A percentile compares a stretch with the other conserved stretches of the same genome.
Evolutionary conservation across 2,113 vertebrate species (phyloP).

Genomic region (Lampris megalopsis): DNA sequence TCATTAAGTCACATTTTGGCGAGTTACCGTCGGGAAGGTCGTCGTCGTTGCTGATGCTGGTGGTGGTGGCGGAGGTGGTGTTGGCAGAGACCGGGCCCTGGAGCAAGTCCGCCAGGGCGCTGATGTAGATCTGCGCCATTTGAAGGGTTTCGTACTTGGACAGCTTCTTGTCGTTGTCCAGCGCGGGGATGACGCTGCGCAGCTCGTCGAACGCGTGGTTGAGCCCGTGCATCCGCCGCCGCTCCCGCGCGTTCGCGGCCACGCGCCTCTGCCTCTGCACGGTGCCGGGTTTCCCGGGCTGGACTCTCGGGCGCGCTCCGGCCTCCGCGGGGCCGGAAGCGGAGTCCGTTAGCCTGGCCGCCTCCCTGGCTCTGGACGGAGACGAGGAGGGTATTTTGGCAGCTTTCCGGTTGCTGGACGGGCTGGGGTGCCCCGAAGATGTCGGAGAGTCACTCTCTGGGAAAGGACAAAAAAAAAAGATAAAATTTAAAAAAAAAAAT

Average conservation of each 20-base stretch:
- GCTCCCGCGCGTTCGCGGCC: slow-evolving; percentile 93
- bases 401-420: slow-evolving; percentile 75
- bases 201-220: slow-evolving; percentile 97
- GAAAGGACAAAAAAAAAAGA: slow-evolving; percentile 13
- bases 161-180: slow-evolving; percentile 97
- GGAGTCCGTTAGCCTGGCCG: slow-evolving; percentile 80
- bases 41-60: background rate
- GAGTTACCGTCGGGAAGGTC: slow-evolving; percentile 34
- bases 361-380: slow-evolving; percentile 78
- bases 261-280: slow-evolving; percentile 91
- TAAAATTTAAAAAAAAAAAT: background rate
- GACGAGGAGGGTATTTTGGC: slow-evolving; percentile 69
- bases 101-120: slow-evolving; percentile 92
- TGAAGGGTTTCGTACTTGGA: slow-evolving; percentile 98
- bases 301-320: slow-evolving; percentile 72
- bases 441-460: slow-evolving; percentile 77
- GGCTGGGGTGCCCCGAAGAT: slow-evolving; percentile 70
- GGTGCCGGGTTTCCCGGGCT: slow-evolving; percentile 81
- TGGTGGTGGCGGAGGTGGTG: background rate
- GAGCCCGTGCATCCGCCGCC: slow-evolving; percentile 94
- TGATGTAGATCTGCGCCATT: slow-evolving; percentile 99
- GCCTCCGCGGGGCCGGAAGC: slow-evolving; percentile 62
- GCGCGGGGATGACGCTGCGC: slow-evolving; percentile 94
- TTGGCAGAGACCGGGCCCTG: slow-evolving; percentile 70
- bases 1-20: slow-evolving; percentile 69